Base-by-base conservation (phyloP, 1,140 invertebrate genomes). In the Drosophila mauritiana region DNA sequence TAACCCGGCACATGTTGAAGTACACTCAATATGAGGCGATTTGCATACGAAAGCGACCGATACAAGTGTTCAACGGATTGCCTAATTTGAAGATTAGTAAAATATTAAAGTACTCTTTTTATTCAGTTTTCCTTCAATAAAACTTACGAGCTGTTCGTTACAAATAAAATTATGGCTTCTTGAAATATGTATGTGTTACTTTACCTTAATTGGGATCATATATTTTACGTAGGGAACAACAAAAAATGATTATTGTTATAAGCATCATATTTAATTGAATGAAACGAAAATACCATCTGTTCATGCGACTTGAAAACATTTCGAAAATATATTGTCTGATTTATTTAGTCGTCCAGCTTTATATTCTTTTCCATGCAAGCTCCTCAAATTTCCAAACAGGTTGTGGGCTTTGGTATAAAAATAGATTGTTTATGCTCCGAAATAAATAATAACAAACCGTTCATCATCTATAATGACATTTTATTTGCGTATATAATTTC, bases 1-100 rank as follows among this genome's bases (percentile, higher is more conserved):
- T 77, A 94, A 96, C 97, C 97, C 97, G 97, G 97, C 96, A 97
- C 96, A 97, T 98, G 96, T 96, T 97, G 97, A 96, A 97, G 97
- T 97, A 96, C 97, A 97, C 94, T 95, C 94, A 95, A 94, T 95
- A 94, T 95, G 95, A 61, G 90, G 70, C 63, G 84, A 85, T 70
- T 69, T 68, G 36, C 81, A 53, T 54, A 53, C 39, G n/a, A 62
- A 61, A 37, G 15, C 8, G 4, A 12, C 20, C 8, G 15, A 40
- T 3, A 52, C 37, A 37, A 43, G 27, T 27, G 22, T 1, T 39
- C 12, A 34, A 13, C 7, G 1, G 7, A 39, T 13, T 39, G 12
- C 12, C 37, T 39, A 13, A 39, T 13, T 13, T 39, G 4, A 37
- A 37, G 13, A 37, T 37, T 4, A 13, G 7, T 31, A 31, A 31